Evolutionary conservation across 2,113 vertebrate species (phyloP).

Genomic region (Brachyhypopomus occidentalis): DNA sequence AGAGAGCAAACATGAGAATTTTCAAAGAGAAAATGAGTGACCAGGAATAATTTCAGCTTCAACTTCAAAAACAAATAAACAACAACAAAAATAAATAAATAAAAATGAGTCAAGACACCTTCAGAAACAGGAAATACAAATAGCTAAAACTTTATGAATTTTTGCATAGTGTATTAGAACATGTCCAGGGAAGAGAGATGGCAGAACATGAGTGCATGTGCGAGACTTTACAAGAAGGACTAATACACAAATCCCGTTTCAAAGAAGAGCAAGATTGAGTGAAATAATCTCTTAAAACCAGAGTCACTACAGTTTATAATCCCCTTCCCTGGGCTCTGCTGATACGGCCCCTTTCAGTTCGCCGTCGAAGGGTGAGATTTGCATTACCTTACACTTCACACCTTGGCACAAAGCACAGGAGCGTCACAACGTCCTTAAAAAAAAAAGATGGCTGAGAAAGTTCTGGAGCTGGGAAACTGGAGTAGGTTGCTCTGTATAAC

Average conservation of each 20-base stretch:
- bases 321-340: conserved; percentile 34
- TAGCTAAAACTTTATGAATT: background rate
- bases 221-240: conserved; percentile 43
- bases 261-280: conserved; percentile 37
- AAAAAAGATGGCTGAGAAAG: conserved; percentile 27
- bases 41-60: background rate
- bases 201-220: conserved; percentile 21
- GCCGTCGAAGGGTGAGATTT: conserved; percentile 32
- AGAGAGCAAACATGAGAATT: background rate
- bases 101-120: no score
- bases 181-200: conserved; percentile 16
- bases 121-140: conserved; percentile 24
- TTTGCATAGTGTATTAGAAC: conserved; percentile 16
- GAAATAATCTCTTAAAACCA: conserved; percentile 53
- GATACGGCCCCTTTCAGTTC: conserved; percentile 30
- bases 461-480: conserved; percentile 25
- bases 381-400: conserved; percentile 23
- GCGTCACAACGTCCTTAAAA: conserved; percentile 8
- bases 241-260: conserved; percentile 45
- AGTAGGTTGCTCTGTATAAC: conserved; percentile 4
- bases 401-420: conserved; percentile 3
- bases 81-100: background rate
- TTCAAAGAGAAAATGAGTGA: background rate
- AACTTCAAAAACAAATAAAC: background rate
- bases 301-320: conserved; percentile 47